Base-by-base conservation (phyloP, 2,888 invertebrate genomes). In the Colostygia pectinataria region DNA sequence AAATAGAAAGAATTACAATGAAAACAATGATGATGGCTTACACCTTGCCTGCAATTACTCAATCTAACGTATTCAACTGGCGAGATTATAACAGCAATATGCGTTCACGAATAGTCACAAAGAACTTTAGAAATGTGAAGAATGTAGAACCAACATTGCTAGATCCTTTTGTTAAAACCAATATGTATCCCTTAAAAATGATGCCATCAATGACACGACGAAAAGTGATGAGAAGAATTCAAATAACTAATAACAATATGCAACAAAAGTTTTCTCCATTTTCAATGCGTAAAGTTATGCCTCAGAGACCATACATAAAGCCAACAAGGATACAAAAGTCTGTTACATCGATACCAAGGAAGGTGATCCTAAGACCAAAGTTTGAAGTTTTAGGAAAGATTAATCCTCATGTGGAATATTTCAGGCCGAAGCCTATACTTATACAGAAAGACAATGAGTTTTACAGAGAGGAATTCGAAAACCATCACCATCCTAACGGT, bases 101-200 rank as follows among this genome's bases (percentile, higher is more conserved):
- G 7, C 43, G 12, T 8, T 53, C 37, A 10, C 32, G 15, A 42
- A 48, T 32, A 14, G 33, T 61, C 4, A 52, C 41, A 2, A 61
- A 55, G 12, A 59, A 65, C 14, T 53, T 52, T 9, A 60, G 50
- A 45, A 47, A 29, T 45, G 31, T 48, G 2, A 53, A 47, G 0
- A 47, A 40, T 9, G 31, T 36, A 18, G 34, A 51, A 20, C 43
- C 50, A 25, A 23, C 31, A n/a, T 45, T 67, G 14, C 9, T 71
- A n/a, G 51, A 71, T 41, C 59, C 71, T 2, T 68, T 71, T 31
- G 57, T 53, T 5, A 77, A 76, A 57, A 74, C 62, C 0, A 71
- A 74, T 43, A 39, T 75, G 12, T 72, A 66, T 48, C 72, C 71
- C 2, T 12, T 70, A 0, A 72, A 68, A 62, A 60, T 61, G 3